These are phyloP conservation scores for Zapus hudsonius DNA, from an alignment of 2,113 vertebrate genomes.

Conservation along the genomic window DNA sequence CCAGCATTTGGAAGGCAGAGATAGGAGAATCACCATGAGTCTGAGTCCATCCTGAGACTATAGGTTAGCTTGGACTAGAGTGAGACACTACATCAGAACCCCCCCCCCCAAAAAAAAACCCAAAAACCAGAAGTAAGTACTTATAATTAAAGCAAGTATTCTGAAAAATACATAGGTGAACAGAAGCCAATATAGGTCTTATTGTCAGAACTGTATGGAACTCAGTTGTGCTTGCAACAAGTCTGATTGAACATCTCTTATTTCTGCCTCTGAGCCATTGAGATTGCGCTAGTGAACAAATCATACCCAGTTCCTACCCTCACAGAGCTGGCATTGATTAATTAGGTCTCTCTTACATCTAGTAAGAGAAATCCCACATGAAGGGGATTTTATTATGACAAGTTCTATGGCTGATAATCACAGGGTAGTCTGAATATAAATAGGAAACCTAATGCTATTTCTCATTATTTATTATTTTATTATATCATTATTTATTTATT, in stretches of 20 bases:
- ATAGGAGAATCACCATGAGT: too few relatives aligned
- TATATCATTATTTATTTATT: too few relatives aligned
- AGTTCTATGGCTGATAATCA: conserved; percentile 46
- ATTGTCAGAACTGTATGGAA: background rate
- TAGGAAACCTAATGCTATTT: conserved; percentile 9
- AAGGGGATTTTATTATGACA: conserved; percentile 53
- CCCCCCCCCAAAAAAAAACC: too few relatives aligned
- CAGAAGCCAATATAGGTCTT: background rate
- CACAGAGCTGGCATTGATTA: conserved; percentile 21
- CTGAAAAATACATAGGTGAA: background rate
- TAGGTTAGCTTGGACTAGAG: too few relatives aligned
- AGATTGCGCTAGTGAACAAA: background rate
- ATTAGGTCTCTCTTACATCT: background rate
- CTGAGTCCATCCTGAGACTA: too few relatives aligned
- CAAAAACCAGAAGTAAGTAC: conserved; percentile 29
- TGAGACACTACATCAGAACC: too few relatives aligned
- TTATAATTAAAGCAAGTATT: conserved; percentile 15
- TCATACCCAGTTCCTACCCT: background rate
- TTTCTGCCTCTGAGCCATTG: background rate
- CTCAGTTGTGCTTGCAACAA: background rate
- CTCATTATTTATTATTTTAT: too few relatives aligned
- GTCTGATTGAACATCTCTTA: conserved; percentile 3
- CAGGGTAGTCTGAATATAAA: conserved; percentile 45
- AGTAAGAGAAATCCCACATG: background rate
- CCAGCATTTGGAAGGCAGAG: too few relatives aligned